A percentile compares a stretch with the other conserved stretches of the same genome.
phyloP scores from a whole-genome alignment of 2,113 vertebrate genomes.

The Arothron firmamentum region DNA sequence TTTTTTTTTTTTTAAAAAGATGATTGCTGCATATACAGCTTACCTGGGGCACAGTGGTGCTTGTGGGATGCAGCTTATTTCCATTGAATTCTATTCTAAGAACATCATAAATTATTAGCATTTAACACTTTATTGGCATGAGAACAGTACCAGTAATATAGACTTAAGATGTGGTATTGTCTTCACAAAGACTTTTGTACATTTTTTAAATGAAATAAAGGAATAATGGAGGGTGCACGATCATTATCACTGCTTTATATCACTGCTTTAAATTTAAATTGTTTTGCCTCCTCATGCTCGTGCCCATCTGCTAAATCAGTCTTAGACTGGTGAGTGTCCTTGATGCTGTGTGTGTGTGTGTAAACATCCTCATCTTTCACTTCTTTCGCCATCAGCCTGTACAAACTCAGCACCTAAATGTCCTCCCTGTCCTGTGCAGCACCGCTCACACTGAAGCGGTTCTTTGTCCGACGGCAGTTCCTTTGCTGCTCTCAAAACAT shows the following conservation, averaged over 20 bases:
- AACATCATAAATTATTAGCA: slow-evolving; percentile 19
- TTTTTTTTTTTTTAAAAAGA: too few species aligned
- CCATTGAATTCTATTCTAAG: slow-evolving; percentile 5
- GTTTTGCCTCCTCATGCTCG: background rate
- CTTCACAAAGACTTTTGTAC: too few species aligned
- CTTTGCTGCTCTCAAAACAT: slow-evolving; percentile 45
- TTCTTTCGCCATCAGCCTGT: too few species aligned
- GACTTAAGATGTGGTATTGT: too few species aligned
- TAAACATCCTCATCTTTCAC: too few species aligned
- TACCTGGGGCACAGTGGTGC: slow-evolving; percentile 3
- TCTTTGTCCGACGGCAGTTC: slow-evolving; percentile 64
- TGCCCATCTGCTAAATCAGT: background rate
- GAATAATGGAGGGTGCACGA: background rate
- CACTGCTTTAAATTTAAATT: background rate
- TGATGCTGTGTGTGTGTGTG: background rate
- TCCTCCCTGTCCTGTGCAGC: slow-evolving; percentile 30
- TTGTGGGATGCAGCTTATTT: slow-evolving; percentile 22
- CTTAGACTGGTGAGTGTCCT: background rate
- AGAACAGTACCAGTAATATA: too few species aligned
- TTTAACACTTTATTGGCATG: slow-evolving; percentile 1
- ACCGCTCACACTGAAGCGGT: slow-evolving; percentile 53
- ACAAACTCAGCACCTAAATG: slow-evolving; percentile 39
- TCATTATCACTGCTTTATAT: background rate
- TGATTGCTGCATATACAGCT: slow-evolving; percentile 5
- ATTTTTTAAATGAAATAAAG: background rate